A percentile compares a stretch with the other conserved stretches of the same genome.
phyloP scores from a whole-genome alignment of 2,797 vertebrate genomes.

The Silurus lanzhouensis region DNA sequence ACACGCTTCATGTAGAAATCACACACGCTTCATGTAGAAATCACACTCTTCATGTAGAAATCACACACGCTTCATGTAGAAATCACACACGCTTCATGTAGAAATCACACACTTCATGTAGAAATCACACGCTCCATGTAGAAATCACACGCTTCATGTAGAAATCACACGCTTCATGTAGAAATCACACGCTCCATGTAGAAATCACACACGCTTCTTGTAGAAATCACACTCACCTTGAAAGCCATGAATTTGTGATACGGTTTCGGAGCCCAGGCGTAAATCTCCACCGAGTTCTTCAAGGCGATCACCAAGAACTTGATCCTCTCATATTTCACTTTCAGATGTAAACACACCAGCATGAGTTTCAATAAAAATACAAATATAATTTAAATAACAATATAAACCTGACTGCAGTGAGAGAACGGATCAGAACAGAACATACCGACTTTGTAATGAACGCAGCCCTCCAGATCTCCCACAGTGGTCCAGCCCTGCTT shows the following conservation, averaged over 20 bases:
- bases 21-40: no score
- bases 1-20: no score
- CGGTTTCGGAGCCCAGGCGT: constrained; percentile 98
- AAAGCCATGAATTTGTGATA: constrained; percentile 99
- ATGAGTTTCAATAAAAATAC: background rate
- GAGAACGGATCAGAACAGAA: constrained; percentile 22
- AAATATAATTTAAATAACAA: background rate
- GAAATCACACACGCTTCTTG: background rate
- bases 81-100: no score
- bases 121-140: no score
- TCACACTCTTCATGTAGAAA: no score
- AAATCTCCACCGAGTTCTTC: constrained; percentile 98
- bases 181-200: no score
- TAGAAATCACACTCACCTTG: constrained; percentile 79
- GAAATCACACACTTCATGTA: no score
- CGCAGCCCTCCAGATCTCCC: constrained; percentile 94
- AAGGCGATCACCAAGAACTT: constrained; percentile 98
- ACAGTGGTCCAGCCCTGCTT: constrained; percentile 98
- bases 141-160: no score
- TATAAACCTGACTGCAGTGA: no score
- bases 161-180: no score
- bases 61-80: no score
- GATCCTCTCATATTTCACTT: constrained; percentile 98
- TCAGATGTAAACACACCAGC: constrained; percentile 42
- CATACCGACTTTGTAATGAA: constrained; percentile 99